phyloP scores from a whole-genome alignment of 2,888 invertebrate species.

The Trachelus troglodyta region DNA sequence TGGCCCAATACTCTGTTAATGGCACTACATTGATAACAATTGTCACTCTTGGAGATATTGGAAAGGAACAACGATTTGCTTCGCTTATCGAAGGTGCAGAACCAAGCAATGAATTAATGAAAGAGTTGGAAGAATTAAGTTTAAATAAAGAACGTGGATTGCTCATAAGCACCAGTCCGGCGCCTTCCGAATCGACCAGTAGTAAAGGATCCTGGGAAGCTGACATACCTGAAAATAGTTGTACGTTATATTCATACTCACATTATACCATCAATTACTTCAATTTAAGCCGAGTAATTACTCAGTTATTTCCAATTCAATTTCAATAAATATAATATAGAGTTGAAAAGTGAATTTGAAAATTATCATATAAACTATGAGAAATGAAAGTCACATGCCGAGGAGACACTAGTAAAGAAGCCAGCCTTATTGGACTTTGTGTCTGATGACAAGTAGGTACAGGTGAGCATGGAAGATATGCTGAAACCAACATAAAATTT shows the following conservation, averaged over 20 bases:
- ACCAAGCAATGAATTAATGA: constrained; percentile 68
- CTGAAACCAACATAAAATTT: too few relatives aligned
- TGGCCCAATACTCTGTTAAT: constrained; percentile 67
- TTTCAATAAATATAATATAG: constrained; percentile 1
- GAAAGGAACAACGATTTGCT: constrained; percentile 53
- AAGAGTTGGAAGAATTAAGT: constrained; percentile 70
- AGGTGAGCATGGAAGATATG: too few relatives aligned
- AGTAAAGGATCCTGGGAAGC: constrained; percentile 58
- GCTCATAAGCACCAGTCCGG: constrained; percentile 50
- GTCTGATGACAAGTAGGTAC: too few relatives aligned
- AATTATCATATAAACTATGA: neutral
- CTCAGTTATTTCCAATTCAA: neutral
- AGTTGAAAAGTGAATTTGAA: neutral
- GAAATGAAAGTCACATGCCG: neutral
- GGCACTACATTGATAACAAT: constrained; percentile 60
- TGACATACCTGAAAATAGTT: constrained; percentile 48
- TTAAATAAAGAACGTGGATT: constrained; percentile 57
- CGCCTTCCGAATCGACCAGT: constrained; percentile 60
- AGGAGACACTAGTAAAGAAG: too few relatives aligned
- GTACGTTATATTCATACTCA: constrained; percentile 32
- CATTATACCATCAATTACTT: constrained; percentile 6
- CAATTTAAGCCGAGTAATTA: constrained; percentile 21
- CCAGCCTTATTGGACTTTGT: too few relatives aligned
- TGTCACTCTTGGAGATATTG: constrained; percentile 38
- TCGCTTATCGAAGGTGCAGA: constrained; percentile 65